These are phyloP conservation scores for Diaprepes abbreviatus DNA, from an alignment of 2,888 invertebrate species.

Conservation along the genomic window DNA sequence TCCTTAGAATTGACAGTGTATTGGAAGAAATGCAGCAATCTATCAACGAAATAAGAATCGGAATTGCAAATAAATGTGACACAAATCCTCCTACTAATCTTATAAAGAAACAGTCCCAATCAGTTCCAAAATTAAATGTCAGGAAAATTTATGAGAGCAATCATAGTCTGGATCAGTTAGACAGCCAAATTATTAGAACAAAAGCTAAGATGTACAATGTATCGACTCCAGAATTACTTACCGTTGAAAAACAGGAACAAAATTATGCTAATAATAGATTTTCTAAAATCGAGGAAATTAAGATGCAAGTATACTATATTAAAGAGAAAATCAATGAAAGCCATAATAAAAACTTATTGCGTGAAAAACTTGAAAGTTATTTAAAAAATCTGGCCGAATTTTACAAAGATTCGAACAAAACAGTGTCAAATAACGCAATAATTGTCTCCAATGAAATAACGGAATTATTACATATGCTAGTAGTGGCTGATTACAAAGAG, in stretches of 20 bases:
- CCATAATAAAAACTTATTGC: conserved; percentile 47
- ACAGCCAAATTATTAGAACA: conserved; percentile 45
- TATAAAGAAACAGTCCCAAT: conserved; percentile 39
- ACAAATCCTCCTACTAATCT: conserved; percentile 31
- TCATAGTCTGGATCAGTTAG: conserved; percentile 38
- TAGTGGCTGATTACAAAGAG: conserved; percentile 43
- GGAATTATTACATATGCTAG: conserved; percentile 42
- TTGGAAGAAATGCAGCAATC: conserved; percentile 49
- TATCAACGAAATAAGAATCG: conserved; percentile 41
- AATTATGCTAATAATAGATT: conserved; percentile 39
- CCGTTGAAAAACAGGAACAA: conserved; percentile 30
- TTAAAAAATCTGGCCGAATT: conserved; percentile 43
- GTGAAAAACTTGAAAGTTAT: conserved; percentile 50
- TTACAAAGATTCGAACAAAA: conserved; percentile 44
- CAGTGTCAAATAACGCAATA: conserved; percentile 50
- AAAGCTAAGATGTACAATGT: conserved; percentile 48
- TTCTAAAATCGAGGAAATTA: conserved; percentile 53
- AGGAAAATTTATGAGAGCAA: conserved; percentile 36
- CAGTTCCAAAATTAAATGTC: conserved; percentile 39
- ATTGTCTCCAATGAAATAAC: conserved; percentile 50
- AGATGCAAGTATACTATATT: conserved; percentile 53
- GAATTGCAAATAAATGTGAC: conserved; percentile 45
- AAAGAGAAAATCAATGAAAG: conserved; percentile 52
- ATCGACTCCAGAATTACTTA: conserved; percentile 44
- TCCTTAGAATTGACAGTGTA: conserved; percentile 46